phyloP scores from a whole-genome alignment of 2,888 invertebrate species.

The Synergus laeviventris region DNA sequence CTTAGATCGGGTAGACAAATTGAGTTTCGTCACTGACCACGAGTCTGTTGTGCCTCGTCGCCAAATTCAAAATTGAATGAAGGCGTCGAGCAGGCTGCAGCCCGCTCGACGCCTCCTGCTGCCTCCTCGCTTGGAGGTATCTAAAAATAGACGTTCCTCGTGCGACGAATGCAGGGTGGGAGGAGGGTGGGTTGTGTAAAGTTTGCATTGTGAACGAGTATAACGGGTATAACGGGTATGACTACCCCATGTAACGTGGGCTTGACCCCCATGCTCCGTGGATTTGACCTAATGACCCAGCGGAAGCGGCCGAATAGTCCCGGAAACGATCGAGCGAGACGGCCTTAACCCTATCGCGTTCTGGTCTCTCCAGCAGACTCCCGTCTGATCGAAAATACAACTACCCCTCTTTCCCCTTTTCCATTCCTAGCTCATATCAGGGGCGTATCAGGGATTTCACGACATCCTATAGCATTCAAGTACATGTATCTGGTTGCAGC shows the following conservation, averaged over 20 bases:
- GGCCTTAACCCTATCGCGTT: constrained; percentile 47
- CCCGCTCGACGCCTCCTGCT: too few relatives aligned
- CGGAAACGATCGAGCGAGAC: constrained; percentile 66
- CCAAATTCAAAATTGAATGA: constrained; percentile 37
- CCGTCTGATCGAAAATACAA: constrained; percentile 53
- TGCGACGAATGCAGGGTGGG: constrained; percentile 12
- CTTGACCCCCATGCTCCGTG: constrained; percentile 67
- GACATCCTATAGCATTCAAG: not conserved
- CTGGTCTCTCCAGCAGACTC: constrained; percentile 48
- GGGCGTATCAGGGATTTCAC: constrained; percentile 27
- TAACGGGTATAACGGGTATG: constrained; percentile 50
- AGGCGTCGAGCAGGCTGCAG: constrained; percentile 30
- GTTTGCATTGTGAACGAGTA: constrained; percentile 69
- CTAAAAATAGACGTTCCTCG: constrained; percentile 37
- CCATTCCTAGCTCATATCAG: constrained; percentile 23
- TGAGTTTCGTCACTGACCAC: constrained; percentile 25
- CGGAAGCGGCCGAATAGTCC: constrained; percentile 65
- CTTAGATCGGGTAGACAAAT: constrained; percentile 10
- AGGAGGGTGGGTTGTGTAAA: constrained; percentile 54
- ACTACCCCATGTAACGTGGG: constrained; percentile 57
- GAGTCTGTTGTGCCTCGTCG: constrained; percentile 20
- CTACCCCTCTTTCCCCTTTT: constrained; percentile 39
- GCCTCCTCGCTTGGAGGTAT: constrained; percentile 8
- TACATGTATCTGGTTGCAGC: constrained; percentile 24
- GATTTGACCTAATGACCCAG: constrained; percentile 75